Percentiles rank a stretch among this genome's conserved stretches.
These are phyloP conservation scores for Piliocolobus tephrosceles DNA, from an alignment of 2,113 vertebrate genomes.

Conservation along the genomic window DNA sequence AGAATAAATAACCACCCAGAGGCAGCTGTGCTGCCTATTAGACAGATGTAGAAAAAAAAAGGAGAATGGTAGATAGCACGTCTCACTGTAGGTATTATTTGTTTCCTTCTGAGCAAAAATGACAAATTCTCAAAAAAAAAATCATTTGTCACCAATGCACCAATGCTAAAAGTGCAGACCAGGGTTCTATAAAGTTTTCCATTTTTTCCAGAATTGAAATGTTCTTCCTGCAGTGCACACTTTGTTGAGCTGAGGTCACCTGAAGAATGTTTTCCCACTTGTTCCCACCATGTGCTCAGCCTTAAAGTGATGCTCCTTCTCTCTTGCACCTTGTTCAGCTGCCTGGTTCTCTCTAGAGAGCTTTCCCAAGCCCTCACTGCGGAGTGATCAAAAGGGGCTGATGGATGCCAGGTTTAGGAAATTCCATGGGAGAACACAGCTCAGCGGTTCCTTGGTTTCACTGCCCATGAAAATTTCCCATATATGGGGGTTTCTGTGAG, in stretches of 20 bases:
- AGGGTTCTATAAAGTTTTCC: background rate
- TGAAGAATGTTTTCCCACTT: background rate
- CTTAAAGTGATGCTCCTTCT: background rate
- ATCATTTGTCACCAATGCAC: background rate
- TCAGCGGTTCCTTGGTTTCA: constrained; percentile 17
- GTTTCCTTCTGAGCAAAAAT: background rate
- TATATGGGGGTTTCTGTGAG: background rate
- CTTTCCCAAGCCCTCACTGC: background rate
- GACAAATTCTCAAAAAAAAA: background rate
- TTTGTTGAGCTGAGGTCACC: background rate
- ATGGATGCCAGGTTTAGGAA: background rate
- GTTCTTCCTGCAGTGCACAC: background rate
- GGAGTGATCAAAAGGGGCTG: background rate
- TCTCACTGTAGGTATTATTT: background rate
- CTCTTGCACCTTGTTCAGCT: background rate
- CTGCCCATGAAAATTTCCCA: background rate
- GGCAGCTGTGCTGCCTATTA: background rate
- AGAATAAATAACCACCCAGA: background rate
- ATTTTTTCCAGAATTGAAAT: background rate
- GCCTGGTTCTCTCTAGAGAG: background rate
- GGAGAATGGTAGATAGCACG: background rate
- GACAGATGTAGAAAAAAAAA: background rate
- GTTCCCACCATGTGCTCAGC: background rate
- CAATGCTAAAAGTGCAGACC: background rate
- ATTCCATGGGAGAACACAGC: background rate